Evolutionary conservation across 2,113 vertebrate genomes (phyloP), one percentile per base, ranked within the genome.

Genomic region (Takifugu flavidus): DNA sequence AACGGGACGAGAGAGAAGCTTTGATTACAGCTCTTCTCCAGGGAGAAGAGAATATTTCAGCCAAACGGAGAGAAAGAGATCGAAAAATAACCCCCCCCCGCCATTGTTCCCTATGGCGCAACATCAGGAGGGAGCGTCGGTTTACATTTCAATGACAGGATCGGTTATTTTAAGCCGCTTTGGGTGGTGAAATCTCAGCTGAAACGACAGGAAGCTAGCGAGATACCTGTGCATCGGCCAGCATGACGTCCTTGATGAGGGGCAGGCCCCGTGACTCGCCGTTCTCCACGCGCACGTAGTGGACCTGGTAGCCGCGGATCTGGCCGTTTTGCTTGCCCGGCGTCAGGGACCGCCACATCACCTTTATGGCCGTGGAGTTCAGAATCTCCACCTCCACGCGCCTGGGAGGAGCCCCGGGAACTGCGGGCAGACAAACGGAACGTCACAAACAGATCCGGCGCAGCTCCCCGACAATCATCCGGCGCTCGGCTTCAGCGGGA

Each of bases 271-370:
- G 90, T 42, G 96, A 95, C 90, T 98, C 95, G 14, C 95, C 94
- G 3, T 95, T 96, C 84, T 96, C 96, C 88, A 98, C 95, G 26
- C 93, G 93, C 0, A 96, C 95, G 0, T 95, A 98, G 88, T 99
- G 97, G 70, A 98, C 96, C 87, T 99, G 97, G 91, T 98, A 98
- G 78, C 97, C 96, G 5, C 96, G 95, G 72, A 99, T 98, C 88
- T 98, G 95, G 53, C 96, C 96, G 2, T 99, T 94, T 75, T 99
- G 97, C 63, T 93, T 93, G 84, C 91, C 95, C 25, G 91, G 94
- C 50, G 89, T 81, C 49, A 96, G 90, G 0, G 97, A 97, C 65
- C 96, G 95, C 96, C 97, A 99, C 88, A 94, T 94, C 85, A 99
- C 96, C 72, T 94, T 94, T 75, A 98, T 88, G 1, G 97, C 94